phyloP scores from a whole-genome alignment of 2,113 vertebrate genomes.

The Cnemophilus loriae region DNA sequence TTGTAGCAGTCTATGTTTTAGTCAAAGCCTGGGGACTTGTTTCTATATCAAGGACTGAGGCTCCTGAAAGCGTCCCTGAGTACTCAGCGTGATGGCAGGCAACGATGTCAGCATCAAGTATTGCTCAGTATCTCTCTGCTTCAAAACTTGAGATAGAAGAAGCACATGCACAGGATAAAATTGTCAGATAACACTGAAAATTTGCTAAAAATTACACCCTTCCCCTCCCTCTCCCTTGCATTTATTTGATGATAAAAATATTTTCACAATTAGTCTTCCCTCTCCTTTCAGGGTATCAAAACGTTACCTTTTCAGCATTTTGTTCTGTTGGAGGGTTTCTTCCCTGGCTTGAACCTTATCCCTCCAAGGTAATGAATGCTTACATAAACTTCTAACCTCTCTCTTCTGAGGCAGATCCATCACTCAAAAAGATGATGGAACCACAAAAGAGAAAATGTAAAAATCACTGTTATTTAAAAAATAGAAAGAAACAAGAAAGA shows the following conservation, averaged over 20 bases:
- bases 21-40: neutral
- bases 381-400: neutral
- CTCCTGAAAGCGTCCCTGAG: neutral
- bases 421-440: neutral
- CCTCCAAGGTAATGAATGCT: neutral
- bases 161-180: neutral
- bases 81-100: accelerated
- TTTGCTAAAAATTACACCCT: neutral
- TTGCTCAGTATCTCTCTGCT: neutral
- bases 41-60: neutral
- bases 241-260: neutral
- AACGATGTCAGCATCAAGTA: too few relatives aligned
- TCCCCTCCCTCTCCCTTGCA: neutral
- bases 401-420: neutral
- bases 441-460: neutral
- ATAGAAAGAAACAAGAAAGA: neutral
- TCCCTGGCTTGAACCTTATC: neutral
- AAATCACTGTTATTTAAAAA: neutral
- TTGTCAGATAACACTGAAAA: neutral
- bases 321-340: neutral
- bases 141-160: neutral
- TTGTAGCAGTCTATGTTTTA: neutral
- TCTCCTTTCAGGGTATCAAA: neutral
- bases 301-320: neutral
- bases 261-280: neutral